Evolutionary conservation across 2,888 invertebrate genomes (phyloP).

Genomic region (Druceiella hillmani): DNA sequence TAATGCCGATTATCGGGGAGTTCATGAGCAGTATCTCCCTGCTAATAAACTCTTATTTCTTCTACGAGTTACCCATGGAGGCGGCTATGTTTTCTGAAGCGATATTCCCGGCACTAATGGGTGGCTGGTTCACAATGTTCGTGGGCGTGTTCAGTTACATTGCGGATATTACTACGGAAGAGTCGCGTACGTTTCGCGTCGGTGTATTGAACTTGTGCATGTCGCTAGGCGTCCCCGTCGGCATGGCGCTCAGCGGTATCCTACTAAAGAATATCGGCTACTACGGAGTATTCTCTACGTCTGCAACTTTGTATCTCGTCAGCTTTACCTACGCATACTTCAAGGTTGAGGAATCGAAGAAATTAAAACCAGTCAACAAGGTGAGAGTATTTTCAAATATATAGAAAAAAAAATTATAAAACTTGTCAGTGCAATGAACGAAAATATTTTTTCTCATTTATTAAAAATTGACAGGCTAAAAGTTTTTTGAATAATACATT

Average conservation of each 20-base stretch:
- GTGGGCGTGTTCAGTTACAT: conserved; percentile 86
- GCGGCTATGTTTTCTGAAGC: conserved; percentile 71
- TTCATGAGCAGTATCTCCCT: conserved; percentile 71
- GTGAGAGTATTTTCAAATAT: too few relatives aligned
- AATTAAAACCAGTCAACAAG: conserved; percentile 29
- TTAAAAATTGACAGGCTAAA: too few relatives aligned
- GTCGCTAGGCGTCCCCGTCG: conserved; percentile 80
- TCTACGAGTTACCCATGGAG: conserved; percentile 74
- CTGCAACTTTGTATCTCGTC: conserved; percentile 65
- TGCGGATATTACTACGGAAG: conserved; percentile 75
- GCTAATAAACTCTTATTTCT: conserved; percentile 72
- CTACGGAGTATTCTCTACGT: conserved; percentile 73
- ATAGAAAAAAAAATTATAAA: too few relatives aligned
- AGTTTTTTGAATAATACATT: too few relatives aligned
- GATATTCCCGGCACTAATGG: conserved; percentile 73
- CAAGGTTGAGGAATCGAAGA: conserved; percentile 60
- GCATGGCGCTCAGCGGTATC: conserved; percentile 80
- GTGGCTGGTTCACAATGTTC: conserved; percentile 84
- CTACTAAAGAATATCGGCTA: conserved; percentile 67
- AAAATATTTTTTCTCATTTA: too few relatives aligned
- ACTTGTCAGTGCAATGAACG: too few relatives aligned
- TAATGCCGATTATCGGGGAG: conserved; percentile 76
- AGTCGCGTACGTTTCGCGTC: conserved; percentile 76
- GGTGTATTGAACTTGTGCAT: conserved; percentile 84
- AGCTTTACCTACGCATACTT: conserved; percentile 68